Evolutionary conservation across 2,113 vertebrate genomes (phyloP).

Genomic region (Anas platyrhynchos): DNA sequence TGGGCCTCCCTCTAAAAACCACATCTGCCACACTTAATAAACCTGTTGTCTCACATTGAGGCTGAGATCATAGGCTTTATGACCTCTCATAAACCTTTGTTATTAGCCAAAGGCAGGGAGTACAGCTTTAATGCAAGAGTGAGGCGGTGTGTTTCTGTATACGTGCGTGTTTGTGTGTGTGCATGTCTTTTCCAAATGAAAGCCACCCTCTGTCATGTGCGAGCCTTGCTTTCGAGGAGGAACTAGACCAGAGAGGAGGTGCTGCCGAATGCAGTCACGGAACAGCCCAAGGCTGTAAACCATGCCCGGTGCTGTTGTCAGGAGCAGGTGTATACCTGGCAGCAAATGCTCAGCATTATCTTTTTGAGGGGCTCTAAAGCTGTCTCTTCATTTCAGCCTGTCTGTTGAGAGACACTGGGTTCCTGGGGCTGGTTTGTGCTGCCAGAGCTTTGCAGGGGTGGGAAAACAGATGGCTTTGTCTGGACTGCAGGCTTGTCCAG

Average conservation of each 20-base stretch:
- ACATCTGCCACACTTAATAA: neutral
- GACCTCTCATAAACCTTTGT: neutral
- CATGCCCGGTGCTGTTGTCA: neutral
- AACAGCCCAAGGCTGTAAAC: neutral
- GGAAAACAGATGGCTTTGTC: constrained; percentile 54
- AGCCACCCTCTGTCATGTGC: neutral
- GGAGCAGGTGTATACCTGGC: constrained; percentile 36
- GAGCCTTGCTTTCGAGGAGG: neutral
- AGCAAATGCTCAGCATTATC: neutral
- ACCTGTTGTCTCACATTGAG: neutral
- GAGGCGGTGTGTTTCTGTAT: neutral
- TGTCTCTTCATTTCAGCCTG: neutral
- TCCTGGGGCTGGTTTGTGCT: constrained; percentile 20
- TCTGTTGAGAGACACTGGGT: neutral
- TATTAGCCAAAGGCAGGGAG: neutral
- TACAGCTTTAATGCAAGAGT: neutral
- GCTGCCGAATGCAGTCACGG: neutral
- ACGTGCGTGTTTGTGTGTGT: neutral
- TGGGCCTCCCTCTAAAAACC: neutral
- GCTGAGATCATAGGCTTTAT: neutral
- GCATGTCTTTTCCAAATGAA: neutral
- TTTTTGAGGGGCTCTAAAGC: constrained; percentile 9
- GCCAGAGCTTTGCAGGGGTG: constrained; percentile 6
- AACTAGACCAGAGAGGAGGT: neutral
- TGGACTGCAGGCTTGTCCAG: constrained; percentile 1